Evolutionary conservation across 1,140 invertebrate species (phyloP).

Genomic region (Ceratosolen fusciceps): DNA sequence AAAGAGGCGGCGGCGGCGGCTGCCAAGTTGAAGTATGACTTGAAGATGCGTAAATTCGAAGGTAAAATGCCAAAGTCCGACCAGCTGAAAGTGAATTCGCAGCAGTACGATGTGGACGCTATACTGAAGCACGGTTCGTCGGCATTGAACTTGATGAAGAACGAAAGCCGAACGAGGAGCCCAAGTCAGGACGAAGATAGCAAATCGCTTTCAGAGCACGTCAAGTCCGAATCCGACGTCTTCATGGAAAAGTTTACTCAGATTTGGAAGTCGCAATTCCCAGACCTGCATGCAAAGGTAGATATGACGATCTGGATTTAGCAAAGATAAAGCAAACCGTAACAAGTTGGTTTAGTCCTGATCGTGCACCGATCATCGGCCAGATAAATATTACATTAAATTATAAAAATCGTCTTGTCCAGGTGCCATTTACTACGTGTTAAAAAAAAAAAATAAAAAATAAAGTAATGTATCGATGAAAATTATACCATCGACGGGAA

Average conservation of each 20-base stretch:
- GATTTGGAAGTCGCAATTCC: conserved; percentile 43
- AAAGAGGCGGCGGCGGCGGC: conserved; percentile 45
- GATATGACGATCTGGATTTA: neutral
- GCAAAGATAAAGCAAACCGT: too few species aligned
- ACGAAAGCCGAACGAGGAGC: conserved; percentile 37
- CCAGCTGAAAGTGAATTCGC: conserved; percentile 56
- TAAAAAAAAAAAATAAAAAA: too few species aligned
- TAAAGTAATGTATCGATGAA: too few species aligned
- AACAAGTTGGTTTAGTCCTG: too few species aligned
- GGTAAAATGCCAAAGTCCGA: conserved; percentile 67
- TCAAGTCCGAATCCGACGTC: conserved; percentile 64
- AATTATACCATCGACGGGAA: too few species aligned
- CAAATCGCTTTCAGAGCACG: conserved; percentile 51
- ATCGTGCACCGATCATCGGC: too few species aligned
- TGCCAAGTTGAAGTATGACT: conserved; percentile 60
- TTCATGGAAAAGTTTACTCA: conserved; percentile 62
- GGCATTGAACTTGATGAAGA: conserved; percentile 33
- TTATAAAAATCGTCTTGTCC: too few species aligned
- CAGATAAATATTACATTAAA: too few species aligned
- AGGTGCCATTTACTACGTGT: too few species aligned
- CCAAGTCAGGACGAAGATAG: conserved; percentile 47
- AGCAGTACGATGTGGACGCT: conserved; percentile 56
- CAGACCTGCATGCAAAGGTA: conserved; percentile 25
- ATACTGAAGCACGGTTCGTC: conserved; percentile 50
- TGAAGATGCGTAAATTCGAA: conserved; percentile 65